Evolutionary conservation across 1,140 invertebrate genomes (phyloP).

Genomic region (Hydropsyche tenuis): DNA sequence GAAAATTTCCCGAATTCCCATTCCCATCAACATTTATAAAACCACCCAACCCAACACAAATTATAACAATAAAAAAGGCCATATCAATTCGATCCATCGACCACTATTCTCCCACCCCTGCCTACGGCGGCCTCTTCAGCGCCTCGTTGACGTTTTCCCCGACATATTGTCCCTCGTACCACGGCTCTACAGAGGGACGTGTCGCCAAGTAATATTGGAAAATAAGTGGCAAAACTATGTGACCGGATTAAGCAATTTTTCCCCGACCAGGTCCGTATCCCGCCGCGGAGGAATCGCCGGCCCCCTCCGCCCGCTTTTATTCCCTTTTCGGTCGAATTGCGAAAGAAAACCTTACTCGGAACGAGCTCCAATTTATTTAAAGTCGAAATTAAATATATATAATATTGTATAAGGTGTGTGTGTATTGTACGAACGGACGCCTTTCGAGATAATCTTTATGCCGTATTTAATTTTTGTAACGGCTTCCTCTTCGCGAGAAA

Average conservation of each 20-base stretch:
- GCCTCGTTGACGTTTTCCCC: conserved; percentile 20
- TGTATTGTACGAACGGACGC: too few relatives aligned
- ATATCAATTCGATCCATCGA: too few relatives aligned
- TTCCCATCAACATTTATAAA: too few relatives aligned
- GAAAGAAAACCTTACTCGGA: conserved; percentile 1
- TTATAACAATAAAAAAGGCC: too few relatives aligned
- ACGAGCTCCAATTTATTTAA: conserved; percentile 12
- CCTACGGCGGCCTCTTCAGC: background rate
- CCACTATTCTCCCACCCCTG: background rate
- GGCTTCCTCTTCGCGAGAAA: too few relatives aligned
- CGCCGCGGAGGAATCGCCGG: background rate
- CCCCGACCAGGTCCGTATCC: conserved; percentile 9
- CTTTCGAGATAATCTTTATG: too few relatives aligned
- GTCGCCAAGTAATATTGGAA: conserved; percentile 47
- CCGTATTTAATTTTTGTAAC: too few relatives aligned
- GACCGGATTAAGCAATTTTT: conserved; percentile 48
- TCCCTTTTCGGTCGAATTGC: background rate
- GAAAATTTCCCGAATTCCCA: too few relatives aligned
- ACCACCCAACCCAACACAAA: too few relatives aligned
- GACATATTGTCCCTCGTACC: conserved; percentile 38
- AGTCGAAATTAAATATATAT: background rate
- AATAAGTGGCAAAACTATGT: conserved; percentile 49
- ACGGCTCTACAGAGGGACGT: conserved; percentile 26
- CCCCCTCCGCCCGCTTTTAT: background rate
- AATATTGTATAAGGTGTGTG: too few relatives aligned